Conservation (phyloP, 2,797 vertebrate species). For the Antennarius maculatus region DNA sequence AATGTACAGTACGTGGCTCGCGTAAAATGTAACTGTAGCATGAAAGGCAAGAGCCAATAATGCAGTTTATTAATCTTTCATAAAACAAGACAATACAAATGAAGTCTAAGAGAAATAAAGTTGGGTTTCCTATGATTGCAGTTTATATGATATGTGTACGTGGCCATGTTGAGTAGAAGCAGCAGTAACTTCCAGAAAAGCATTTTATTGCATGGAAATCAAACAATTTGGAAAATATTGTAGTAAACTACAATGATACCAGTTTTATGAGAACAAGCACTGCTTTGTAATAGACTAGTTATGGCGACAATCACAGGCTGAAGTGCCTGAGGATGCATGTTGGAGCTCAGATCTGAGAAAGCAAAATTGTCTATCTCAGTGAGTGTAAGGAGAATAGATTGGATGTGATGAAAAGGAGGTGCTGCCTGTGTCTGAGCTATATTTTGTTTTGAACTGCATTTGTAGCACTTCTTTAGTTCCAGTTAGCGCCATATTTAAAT, state of each 20-base stretch:
- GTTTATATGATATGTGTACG: neutral
- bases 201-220: neutral
- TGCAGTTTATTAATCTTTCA: conserved; percentile 39
- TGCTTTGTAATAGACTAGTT: conserved; percentile 11
- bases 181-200: neutral
- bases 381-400: conserved; percentile 31
- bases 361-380: conserved; percentile 31
- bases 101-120: conserved; percentile 10
- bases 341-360: conserved; percentile 15
- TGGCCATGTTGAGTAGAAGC: neutral
- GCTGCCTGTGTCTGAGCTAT: conserved; percentile 24
- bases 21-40: conserved; percentile 35
- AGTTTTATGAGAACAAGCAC: conserved; percentile 11
- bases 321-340: conserved; percentile 19
- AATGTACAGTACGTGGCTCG: conserved; percentile 8
- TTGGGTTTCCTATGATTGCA: neutral
- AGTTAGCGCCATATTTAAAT: conserved; percentile 23
- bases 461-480: neutral
- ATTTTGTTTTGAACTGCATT: conserved; percentile 28
- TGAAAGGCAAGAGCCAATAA: conserved; percentile 26
- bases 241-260: neutral
- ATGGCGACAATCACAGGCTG: conserved; percentile 18
- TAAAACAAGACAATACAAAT: conserved; percentile 12
- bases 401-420: conserved; percentile 15
- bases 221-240: neutral